These are phyloP conservation scores for Gorsachius goisagi DNA, from an alignment of 2,113 vertebrate genomes.

Conservation along the genomic window DNA sequence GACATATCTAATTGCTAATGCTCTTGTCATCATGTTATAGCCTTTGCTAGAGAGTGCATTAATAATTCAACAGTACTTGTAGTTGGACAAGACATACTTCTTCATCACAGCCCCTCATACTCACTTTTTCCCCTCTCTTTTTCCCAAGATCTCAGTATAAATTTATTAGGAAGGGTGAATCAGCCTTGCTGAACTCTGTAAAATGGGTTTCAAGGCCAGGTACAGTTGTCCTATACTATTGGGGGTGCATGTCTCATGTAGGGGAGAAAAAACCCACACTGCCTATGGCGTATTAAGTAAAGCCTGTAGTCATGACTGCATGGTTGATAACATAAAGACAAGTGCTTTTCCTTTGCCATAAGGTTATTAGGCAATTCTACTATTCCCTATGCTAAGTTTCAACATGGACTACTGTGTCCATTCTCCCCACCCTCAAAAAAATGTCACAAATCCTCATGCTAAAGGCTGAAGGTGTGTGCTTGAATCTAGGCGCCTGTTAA, in stretches of 20 bases:
- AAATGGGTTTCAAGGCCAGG: not conserved
- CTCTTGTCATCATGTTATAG: not conserved
- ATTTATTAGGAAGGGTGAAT: not conserved
- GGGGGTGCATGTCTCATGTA: accelerated
- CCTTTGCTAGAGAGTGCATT: not conserved
- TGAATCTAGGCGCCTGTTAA: not conserved
- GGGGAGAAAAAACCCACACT: not conserved
- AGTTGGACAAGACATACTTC: not conserved
- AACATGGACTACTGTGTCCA: not conserved
- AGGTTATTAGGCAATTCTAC: not conserved
- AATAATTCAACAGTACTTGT: not conserved
- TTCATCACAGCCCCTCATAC: not conserved
- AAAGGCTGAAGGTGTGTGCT: not conserved
- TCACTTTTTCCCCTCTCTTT: not conserved
- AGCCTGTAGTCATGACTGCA: accelerated
- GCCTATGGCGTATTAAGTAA: not conserved
- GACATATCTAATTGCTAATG: not conserved
- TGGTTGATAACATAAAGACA: not conserved
- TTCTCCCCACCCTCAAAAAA: not conserved
- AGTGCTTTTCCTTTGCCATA: not conserved
- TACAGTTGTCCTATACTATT: not conserved
- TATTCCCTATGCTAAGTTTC: not conserved
- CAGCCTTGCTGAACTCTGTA: not conserved
- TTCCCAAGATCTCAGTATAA: not conserved
- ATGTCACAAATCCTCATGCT: not conserved